phyloP scores from a whole-genome alignment of 2,113 vertebrate genomes.

The Baryphthengus martii region DNA sequence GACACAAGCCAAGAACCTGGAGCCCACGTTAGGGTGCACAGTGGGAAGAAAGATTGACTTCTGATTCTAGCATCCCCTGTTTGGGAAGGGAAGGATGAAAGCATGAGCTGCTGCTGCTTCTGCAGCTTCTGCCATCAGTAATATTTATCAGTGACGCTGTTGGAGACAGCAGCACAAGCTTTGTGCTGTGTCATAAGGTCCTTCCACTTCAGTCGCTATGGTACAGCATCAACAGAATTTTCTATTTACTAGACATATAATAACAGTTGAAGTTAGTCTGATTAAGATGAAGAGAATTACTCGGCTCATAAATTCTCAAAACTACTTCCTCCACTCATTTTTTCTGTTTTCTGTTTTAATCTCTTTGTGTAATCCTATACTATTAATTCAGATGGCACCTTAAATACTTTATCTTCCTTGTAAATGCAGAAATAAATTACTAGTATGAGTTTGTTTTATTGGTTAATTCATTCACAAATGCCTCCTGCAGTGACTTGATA shows the following conservation, averaged over 20 bases:
- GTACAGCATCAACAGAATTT: neutral
- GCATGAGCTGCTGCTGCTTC: neutral
- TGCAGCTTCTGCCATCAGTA: neutral
- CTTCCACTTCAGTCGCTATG: neutral
- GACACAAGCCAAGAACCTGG: neutral
- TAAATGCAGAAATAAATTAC: neutral
- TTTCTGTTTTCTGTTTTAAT: neutral
- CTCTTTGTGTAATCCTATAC: neutral
- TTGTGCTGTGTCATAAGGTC: neutral
- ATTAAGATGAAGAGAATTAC: neutral
- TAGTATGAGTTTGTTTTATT: neutral
- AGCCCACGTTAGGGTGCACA: neutral
- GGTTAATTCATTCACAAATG: neutral
- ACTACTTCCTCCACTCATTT: neutral
- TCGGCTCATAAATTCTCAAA: neutral
- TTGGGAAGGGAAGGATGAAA: neutral
- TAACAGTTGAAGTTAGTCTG: neutral
- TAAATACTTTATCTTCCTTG: neutral
- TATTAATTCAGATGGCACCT: neutral
- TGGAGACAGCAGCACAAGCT: neutral
- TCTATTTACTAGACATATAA: neutral
- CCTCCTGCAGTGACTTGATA: neutral
- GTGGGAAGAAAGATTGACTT: neutral
- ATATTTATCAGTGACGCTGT: neutral
- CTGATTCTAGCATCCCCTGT: neutral